Evolutionary conservation across 92 coral and sea anemone species (phyloP).

Genomic region (Siderastrea radians): DNA sequence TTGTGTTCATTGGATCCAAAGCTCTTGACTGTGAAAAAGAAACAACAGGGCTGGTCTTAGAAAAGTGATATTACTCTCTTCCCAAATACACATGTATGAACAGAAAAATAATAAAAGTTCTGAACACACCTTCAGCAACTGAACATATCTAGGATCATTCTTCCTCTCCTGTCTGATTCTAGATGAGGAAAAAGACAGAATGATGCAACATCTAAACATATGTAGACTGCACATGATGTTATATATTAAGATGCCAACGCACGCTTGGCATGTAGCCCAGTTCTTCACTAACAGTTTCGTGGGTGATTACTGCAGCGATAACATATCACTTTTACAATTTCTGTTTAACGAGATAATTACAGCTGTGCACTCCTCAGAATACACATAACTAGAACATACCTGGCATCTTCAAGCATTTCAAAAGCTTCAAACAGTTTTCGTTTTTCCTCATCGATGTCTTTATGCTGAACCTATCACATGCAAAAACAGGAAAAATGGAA

Average conservation of each 20-base stretch:
- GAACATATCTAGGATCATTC: conserved; percentile 87
- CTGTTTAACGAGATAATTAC: no score
- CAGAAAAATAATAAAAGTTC: background rate
- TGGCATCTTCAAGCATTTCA: conserved; percentile 92
- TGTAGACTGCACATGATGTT: background rate
- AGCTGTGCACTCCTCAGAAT: background rate
- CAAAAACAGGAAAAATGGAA: background rate
- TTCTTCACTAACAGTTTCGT: no score
- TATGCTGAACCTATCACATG: conserved; percentile 72
- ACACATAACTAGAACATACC: conserved; percentile 37
- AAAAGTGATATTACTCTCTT: background rate
- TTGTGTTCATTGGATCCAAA: conserved; percentile 86
- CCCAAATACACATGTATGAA: background rate
- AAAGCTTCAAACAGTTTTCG: conserved; percentile 73
- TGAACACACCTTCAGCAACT: conserved; percentile 78
- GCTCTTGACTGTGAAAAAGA: conserved; percentile 76
- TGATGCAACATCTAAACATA: background rate
- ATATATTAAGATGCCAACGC: background rate
- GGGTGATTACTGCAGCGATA: no score
- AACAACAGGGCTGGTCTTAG: background rate
- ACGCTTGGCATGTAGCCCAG: no score
- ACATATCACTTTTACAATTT: no score
- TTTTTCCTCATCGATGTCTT: conserved; percentile 84
- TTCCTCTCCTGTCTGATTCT: conserved; percentile 81
- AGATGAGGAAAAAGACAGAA: background rate